Percentiles rank a stretch among this genome's conserved stretches.
phyloP scores from a whole-genome alignment of 2,888 invertebrate species.

The Drosophila kokeensis region DNA sequence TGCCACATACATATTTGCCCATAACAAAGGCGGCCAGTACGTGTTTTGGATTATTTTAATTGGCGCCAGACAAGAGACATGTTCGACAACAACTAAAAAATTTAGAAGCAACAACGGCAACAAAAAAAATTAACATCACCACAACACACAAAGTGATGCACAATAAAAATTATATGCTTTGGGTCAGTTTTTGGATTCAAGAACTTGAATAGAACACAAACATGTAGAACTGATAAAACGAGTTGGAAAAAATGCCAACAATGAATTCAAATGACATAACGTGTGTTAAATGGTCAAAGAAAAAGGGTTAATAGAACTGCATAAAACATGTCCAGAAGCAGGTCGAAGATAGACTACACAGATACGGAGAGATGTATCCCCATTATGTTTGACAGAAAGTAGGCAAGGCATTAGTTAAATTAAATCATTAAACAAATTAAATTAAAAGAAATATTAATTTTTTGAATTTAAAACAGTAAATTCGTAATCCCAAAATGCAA shows the following conservation, averaged over 20 bases:
- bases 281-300: not conserved
- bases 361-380: not conserved
- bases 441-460: not conserved
- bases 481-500: not conserved
- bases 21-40: slow-evolving; percentile 64
- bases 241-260: slow-evolving; percentile 4
- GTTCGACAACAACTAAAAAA: slow-evolving; percentile 17
- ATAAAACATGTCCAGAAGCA: not conserved
- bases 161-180: slow-evolving; percentile 20
- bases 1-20: slow-evolving; percentile 27
- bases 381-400: not conserved
- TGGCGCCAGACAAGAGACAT: slow-evolving; percentile 51
- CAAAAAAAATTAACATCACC: slow-evolving; percentile 2
- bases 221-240: slow-evolving; percentile 43
- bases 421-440: not conserved
- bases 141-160: slow-evolving; percentile 4
- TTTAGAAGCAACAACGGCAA: not conserved
- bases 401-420: slow-evolving; percentile 2
- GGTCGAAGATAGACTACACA: not conserved
- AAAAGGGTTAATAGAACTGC: not conserved
- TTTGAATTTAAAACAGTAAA: not conserved
- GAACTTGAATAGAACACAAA: slow-evolving; percentile 28
- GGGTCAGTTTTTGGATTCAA: slow-evolving; percentile 18
- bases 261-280: slow-evolving; percentile 15
- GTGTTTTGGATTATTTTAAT: slow-evolving; percentile 76